Conservation (phyloP, 1,140 invertebrate genomes). For the Drosophila ogumai region DNA sequence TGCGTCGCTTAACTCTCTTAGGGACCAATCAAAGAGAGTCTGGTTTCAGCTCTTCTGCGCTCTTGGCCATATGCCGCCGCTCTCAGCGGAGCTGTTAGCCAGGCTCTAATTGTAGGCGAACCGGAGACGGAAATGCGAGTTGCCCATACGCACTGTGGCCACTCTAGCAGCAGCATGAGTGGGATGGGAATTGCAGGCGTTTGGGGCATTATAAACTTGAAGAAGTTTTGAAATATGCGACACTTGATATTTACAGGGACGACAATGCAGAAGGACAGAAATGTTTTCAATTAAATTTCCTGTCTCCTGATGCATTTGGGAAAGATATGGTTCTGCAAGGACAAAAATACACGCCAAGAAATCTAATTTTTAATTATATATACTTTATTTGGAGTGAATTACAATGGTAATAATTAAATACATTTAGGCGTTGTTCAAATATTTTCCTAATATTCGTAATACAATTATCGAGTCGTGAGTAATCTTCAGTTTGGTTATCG, state of each 20-base stretch:
- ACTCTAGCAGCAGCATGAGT: neutral
- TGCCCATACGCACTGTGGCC: constrained; percentile 40
- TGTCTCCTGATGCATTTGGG: neutral
- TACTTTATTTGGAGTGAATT: constrained; percentile 28
- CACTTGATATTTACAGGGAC: neutral
- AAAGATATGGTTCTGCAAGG: neutral
- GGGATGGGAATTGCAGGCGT: neutral
- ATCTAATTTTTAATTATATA: neutral
- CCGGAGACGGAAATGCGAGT: constrained; percentile 51
- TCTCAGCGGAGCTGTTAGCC: constrained; percentile 54
- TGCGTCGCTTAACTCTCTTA: constrained; percentile 34
- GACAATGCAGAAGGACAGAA: neutral
- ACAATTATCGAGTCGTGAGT: constrained; percentile 7
- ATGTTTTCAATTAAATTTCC: constrained; percentile 18
- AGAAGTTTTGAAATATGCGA: constrained; percentile 38
- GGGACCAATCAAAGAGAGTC: constrained; percentile 60
- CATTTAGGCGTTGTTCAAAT: constrained; percentile 18
- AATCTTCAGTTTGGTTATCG: constrained; percentile 21
- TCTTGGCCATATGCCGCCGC: constrained; percentile 58
- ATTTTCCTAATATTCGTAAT: constrained; percentile 23
- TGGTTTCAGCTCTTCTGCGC: constrained; percentile 59
- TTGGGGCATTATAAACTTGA: constrained; percentile 24
- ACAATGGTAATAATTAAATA: constrained; percentile 20
- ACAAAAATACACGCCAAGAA: neutral
- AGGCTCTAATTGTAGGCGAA: constrained; percentile 41